A percentile compares a stretch with the other conserved stretches of the same genome.
Evolutionary conservation across 2,113 vertebrate species (phyloP).

Genomic region (Cranoglanis bouderius): DNA sequence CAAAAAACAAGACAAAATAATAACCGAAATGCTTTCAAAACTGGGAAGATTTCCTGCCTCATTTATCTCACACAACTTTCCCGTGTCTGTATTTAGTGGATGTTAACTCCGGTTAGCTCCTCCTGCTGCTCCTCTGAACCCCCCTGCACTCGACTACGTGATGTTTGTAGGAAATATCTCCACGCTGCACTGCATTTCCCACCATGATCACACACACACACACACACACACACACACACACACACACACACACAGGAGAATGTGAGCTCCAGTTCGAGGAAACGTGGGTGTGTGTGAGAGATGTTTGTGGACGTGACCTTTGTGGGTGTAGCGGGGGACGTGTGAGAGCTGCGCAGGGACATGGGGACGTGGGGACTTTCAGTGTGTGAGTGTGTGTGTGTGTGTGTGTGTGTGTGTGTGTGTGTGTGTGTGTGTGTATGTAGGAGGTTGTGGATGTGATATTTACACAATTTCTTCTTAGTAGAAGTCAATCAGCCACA

Average conservation of each 20-base stretch:
- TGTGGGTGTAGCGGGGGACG: background rate
- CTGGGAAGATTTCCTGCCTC: background rate
- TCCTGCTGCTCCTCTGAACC: background rate
- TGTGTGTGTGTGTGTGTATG: background rate
- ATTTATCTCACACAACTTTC: background rate
- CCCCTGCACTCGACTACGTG: background rate
- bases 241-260: background rate
- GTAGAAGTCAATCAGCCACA: background rate
- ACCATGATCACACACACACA: background rate
- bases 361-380: background rate
- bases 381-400: background rate
- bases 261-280: background rate
- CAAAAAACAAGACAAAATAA: background rate
- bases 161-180: background rate
- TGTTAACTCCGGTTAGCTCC: background rate
- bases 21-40: background rate
- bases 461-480: background rate
- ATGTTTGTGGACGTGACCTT: background rate
- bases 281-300: background rate
- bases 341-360: background rate
- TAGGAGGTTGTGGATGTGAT: background rate
- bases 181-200: background rate
- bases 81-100: background rate
- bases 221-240: constrained; percentile 2
- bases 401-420: background rate